A percentile compares a stretch with the other conserved stretches of the same genome.
Conservation (phyloP, 2,888 invertebrate genomes). For the Chrysomela aeneicollis region DNA sequence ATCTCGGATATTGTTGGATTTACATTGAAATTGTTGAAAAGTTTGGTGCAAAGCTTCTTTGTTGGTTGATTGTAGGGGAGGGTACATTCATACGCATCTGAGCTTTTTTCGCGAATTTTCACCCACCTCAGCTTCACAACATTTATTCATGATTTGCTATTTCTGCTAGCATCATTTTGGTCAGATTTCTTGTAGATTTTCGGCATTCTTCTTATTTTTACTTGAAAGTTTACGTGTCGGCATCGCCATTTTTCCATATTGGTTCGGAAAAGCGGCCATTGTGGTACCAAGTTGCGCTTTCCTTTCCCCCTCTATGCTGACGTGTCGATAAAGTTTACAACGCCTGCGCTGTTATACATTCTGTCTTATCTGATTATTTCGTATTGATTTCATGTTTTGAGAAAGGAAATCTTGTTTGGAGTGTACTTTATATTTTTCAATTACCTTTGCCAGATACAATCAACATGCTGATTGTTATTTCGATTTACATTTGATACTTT, state of each 20-base stretch:
- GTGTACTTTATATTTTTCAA: too few relatives aligned
- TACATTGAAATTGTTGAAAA: not conserved
- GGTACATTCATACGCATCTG: slow-evolving; percentile 31
- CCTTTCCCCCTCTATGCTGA: slow-evolving; percentile 52
- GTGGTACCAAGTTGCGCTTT: slow-evolving; percentile 56
- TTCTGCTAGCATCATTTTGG: not conserved
- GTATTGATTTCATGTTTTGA: not conserved
- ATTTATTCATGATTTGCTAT: not conserved
- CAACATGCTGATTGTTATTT: too few relatives aligned
- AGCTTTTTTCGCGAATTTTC: slow-evolving; percentile 44
- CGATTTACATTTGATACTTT: too few relatives aligned
- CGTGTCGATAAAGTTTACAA: slow-evolving; percentile 47
- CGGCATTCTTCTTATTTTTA: not conserved
- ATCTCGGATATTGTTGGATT: not conserved
- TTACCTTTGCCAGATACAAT: too few relatives aligned
- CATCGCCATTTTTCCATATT: slow-evolving; percentile 59
- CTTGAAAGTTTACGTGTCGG: slow-evolving; percentile 22
- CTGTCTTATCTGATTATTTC: not conserved
- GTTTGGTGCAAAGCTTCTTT: not conserved
- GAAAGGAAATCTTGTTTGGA: too few relatives aligned
- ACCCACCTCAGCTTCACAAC: slow-evolving; percentile 35
- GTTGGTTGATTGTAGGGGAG: slow-evolving; percentile 13
- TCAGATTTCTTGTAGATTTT: not conserved
- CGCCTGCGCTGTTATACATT: slow-evolving; percentile 48
- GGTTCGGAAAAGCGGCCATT: slow-evolving; percentile 62